Evolutionary conservation across 2,113 vertebrate genomes (phyloP).

Genomic region (Eulemur rufifrons): DNA sequence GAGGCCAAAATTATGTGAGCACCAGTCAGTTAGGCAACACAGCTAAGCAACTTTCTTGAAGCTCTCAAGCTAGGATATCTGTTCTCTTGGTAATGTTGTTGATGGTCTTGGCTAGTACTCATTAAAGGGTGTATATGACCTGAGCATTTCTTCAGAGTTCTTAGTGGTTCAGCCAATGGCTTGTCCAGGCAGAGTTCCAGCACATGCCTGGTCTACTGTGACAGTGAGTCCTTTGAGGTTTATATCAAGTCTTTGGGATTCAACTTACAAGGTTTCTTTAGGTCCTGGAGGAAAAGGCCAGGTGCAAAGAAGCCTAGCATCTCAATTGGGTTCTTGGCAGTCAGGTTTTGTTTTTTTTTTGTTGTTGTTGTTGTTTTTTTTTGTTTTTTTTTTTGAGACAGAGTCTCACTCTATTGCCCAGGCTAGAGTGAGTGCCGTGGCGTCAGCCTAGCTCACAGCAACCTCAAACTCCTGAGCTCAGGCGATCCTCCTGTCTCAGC

Average conservation of each 20-base stretch:
- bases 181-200: not conserved
- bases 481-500: no score
- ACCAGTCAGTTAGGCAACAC: not conserved
- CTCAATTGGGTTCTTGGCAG: not conserved
- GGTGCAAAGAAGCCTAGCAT: slow-evolving; percentile 1
- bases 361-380: no score
- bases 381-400: no score
- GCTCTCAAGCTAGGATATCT: not conserved
- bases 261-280: not conserved
- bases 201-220: not conserved
- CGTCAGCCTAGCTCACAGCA: no score
- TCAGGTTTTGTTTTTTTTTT: not conserved
- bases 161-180: not conserved
- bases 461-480: no score
- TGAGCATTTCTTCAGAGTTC: not conserved
- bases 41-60: slow-evolving; percentile 3
- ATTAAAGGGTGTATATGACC: not conserved
- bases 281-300: not conserved
- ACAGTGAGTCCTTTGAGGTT: slow-evolving; percentile 26
- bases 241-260: not conserved
- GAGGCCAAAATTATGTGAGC: slow-evolving; percentile 6
- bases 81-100: not conserved
- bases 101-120: not conserved
- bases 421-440: no score
- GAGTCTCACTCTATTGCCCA: no score